Evolutionary conservation across 2,888 invertebrate genomes (phyloP).

Genomic region (Disparrhopalites patrizii): DNA sequence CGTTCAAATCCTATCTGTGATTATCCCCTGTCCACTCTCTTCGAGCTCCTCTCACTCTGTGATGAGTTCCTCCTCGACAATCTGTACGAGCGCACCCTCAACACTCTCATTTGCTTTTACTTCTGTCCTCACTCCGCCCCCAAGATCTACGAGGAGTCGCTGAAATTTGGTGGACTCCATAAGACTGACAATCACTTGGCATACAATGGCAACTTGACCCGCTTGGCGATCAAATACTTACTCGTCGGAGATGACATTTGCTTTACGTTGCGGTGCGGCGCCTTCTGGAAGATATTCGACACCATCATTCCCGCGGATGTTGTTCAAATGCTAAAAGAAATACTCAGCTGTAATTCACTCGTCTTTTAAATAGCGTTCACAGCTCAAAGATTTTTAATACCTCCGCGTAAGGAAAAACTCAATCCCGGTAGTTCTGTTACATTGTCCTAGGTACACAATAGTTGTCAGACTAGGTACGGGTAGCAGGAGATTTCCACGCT

Average conservation of each 20-base stretch:
- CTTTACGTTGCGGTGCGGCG: conserved; percentile 8
- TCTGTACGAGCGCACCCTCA: conserved; percentile 16
- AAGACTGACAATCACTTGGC: neutral
- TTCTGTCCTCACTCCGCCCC: conserved; percentile 22
- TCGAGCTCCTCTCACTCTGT: conserved; percentile 15
- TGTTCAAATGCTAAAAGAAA: conserved; percentile 7
- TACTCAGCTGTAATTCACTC: conserved; percentile 11
- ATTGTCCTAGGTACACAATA: too few relatives aligned
- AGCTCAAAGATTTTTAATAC: too few relatives aligned
- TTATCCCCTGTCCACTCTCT: conserved; percentile 4
- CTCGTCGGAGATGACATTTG: conserved; percentile 27
- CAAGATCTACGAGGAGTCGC: conserved; percentile 16
- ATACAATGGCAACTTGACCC: conserved; percentile 9
- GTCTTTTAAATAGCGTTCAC: too few relatives aligned
- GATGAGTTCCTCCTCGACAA: conserved; percentile 20
- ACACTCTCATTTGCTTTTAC: conserved; percentile 19
- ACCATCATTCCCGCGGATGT: conserved; percentile 1
- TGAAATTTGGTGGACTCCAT: conserved; percentile 12
- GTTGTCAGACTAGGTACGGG: too few relatives aligned
- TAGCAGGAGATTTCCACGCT: too few relatives aligned
- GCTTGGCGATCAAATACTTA: conserved; percentile 19
- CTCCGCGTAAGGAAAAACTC: too few relatives aligned
- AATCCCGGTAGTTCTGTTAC: too few relatives aligned
- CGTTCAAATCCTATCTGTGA: neutral
- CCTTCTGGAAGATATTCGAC: conserved; percentile 23